Evolutionary conservation across 2,113 vertebrate species (phyloP), one percentile per base, ranked within the genome.

Genomic region (Cynoglossus semilaevis): DNA sequence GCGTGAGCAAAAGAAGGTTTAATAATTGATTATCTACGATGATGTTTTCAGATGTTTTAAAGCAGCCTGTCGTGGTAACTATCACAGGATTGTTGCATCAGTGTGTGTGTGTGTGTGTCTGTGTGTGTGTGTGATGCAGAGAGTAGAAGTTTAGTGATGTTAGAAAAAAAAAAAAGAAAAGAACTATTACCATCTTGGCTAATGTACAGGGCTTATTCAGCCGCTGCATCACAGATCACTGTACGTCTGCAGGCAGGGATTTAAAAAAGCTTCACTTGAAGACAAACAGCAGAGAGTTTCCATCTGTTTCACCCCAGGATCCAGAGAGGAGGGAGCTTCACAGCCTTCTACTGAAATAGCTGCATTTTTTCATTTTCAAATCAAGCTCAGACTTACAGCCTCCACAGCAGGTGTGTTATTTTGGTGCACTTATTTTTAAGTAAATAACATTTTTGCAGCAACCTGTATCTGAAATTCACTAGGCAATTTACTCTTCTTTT

Each of bases 231-330:
- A 36, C 34, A 40, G 12, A 40, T 38, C 15, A 19, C 46, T 47
- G 16, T 9, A 22, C 58, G 29, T 74, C 64, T 68, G 51, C 46
- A 59, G 29, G 46, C 45, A 47, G 50, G n/a, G 3, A 13, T 47
- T 14, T 51, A 50, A 14, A 65, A 54, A 40, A 37, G 14, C 3
- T 62, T 48, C 18, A 67, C 46, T 54, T 68, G 37, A 70, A 61
- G 59, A 48, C 48, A 43, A 69, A 59, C 70, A 61, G 63, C 56
- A 56, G 69, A 55, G 18, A 8, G 54, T 35, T 8, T 13, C 70
- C 72, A 76, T 82, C 77, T 79, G 75, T 73, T 69, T 65, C 16
- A 68, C 57, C 51, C 44, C 63, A 42, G 65, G 58, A 58, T 49
- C 42, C 8, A 16, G 38, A 29, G 22, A 6, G 22, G 22, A 29